These are phyloP conservation scores for Aplocera efformata DNA, from an alignment of 2,888 invertebrate genomes.

Conservation along the genomic window DNA sequence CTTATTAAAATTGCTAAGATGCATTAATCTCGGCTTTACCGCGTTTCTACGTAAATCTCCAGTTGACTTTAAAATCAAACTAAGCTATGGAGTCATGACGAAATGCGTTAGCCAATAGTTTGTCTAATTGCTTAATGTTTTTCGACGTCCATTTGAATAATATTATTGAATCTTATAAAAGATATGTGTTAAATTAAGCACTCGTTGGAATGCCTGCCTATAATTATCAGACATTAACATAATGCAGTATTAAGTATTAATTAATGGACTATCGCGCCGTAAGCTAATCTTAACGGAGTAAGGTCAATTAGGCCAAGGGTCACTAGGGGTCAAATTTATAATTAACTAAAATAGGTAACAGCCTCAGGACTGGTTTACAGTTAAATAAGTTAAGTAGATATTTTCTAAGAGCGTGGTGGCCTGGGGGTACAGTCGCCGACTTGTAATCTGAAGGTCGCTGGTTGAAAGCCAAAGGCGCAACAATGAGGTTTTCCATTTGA, in stretches of 20 bases:
- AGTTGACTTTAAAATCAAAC: no score
- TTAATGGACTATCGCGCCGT: constrained; percentile 14
- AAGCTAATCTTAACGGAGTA: constrained; percentile 15
- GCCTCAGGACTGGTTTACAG: not conserved
- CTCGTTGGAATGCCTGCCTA: constrained; percentile 5
- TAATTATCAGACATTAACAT: constrained; percentile 16
- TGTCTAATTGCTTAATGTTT: constrained; percentile 1
- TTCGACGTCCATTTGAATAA: constrained; percentile 6
- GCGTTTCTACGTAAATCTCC: no score
- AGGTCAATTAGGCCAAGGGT: constrained; percentile 17
- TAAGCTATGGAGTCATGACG: no score
- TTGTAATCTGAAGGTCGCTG: no score
- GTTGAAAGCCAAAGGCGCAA: no score
- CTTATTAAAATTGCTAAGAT: no score
- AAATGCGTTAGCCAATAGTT: not conserved
- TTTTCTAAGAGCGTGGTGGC: no score
- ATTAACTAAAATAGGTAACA: constrained; percentile 3
- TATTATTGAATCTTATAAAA: constrained; percentile 3
- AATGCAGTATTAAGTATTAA: constrained; percentile 15
- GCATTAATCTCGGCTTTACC: no score
- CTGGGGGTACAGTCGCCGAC: no score
- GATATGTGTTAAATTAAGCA: constrained; percentile 4
- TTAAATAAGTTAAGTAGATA: no score
- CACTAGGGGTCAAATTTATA: constrained; percentile 16
- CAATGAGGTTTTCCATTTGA: no score